Percentiles rank a stretch among this genome's conserved stretches.
Conservation (phyloP, 2,113 vertebrate genomes). For the Takifugu bimaculatus region DNA sequence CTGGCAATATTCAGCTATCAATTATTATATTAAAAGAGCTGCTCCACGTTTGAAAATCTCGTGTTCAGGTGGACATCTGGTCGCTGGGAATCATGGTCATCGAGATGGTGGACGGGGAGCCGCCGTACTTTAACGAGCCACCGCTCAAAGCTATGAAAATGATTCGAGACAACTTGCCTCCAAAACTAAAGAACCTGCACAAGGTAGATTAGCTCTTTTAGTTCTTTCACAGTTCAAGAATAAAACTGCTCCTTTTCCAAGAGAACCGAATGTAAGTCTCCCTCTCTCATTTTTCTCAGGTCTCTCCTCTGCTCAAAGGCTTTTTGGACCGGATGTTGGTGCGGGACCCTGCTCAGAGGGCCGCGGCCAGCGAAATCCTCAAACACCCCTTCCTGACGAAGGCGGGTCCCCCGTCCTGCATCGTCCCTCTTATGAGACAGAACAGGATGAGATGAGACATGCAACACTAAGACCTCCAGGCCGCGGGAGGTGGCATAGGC, state of each 20-base stretch:
- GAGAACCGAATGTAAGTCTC: background rate
- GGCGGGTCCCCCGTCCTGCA: slow-evolving; percentile 85
- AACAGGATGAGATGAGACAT: slow-evolving; percentile 84
- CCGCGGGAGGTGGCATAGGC: slow-evolving; percentile 9
- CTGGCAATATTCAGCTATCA: background rate
- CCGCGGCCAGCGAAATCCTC: slow-evolving; percentile 83
- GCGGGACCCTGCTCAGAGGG: slow-evolving; percentile 84
- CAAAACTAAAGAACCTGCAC: slow-evolving; percentile 90
- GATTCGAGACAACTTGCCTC: slow-evolving; percentile 94
- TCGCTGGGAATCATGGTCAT: slow-evolving; percentile 96
- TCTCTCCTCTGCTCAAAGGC: slow-evolving; percentile 86
- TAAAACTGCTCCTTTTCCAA: too few relatives aligned
- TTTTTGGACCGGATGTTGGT: slow-evolving; percentile 91
- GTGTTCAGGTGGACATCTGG: slow-evolving; percentile 88
- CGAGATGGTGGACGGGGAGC: slow-evolving; percentile 96
- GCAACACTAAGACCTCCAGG: slow-evolving; percentile 4
- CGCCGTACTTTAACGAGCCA: slow-evolving; percentile 94
- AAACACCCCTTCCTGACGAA: slow-evolving; percentile 88
- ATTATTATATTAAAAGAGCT: background rate
- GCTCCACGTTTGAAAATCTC: background rate
- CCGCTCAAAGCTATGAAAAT: slow-evolving; percentile 97
- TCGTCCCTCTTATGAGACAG: slow-evolving; percentile 92
- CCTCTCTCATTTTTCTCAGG: slow-evolving; percentile 57
- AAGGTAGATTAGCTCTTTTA: slow-evolving; percentile 72
- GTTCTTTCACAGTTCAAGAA: too few relatives aligned